Evolutionary conservation across 2,888 invertebrate species (phyloP).

Genomic region (Hirtodrosophila alboralis): DNA sequence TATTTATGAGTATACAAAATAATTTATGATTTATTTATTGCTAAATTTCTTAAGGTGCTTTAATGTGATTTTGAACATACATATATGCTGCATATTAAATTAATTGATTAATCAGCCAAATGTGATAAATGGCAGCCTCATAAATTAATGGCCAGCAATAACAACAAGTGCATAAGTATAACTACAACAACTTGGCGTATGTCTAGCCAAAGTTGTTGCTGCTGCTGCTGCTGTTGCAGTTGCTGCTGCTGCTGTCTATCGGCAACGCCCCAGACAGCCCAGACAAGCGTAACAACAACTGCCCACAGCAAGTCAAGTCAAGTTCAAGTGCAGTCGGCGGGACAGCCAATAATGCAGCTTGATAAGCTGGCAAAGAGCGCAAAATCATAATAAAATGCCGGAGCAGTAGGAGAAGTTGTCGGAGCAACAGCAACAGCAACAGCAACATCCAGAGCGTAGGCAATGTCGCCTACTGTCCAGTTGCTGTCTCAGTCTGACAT

Average conservation of each 20-base stretch:
- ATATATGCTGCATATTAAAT: conserved; percentile 33
- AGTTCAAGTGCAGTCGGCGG: conserved; percentile 73
- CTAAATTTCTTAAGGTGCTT: conserved; percentile 2
- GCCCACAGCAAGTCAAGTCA: conserved; percentile 79
- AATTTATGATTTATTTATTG: conserved; percentile 1
- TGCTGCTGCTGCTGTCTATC: conserved; percentile 60
- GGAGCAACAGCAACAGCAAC: conserved; percentile 33
- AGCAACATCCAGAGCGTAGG: conserved; percentile 45
- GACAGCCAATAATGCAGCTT: conserved; percentile 70
- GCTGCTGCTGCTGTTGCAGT: conserved; percentile 29
- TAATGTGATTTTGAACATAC: conserved; percentile 1
- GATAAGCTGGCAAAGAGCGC: conserved; percentile 61
- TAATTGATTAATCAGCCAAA: conserved; percentile 77
- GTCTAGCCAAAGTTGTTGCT: conserved; percentile 52
- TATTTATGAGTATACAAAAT: too few relatives aligned
- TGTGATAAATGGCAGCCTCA: conserved; percentile 82
- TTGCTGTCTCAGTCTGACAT: conserved; percentile 75
- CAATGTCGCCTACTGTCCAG: conserved; percentile 72
- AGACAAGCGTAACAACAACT: conserved; percentile 81
- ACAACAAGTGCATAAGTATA: conserved; percentile 54
- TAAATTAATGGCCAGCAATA: conserved; percentile 81
- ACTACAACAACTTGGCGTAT: conserved; percentile 45
- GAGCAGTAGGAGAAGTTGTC: conserved; percentile 27
- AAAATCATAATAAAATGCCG: conserved; percentile 65
- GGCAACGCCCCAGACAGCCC: conserved; percentile 73